Evolutionary conservation across 1,140 invertebrate species (phyloP).

Genomic region (Drosophila murphyi): DNA sequence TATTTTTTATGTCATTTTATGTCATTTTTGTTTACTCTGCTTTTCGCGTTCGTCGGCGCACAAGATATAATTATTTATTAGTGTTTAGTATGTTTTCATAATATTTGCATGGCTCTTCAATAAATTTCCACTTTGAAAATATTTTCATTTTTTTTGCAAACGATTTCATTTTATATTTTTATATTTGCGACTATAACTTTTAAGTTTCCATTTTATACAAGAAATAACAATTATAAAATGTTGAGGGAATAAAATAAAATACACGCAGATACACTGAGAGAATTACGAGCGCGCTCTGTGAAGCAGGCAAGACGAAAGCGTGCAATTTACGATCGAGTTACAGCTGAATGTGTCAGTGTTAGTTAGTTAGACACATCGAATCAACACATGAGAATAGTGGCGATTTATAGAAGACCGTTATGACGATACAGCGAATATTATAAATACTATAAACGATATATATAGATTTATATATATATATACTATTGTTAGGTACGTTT

Average conservation of each 20-base stretch:
- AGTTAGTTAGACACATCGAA: conserved; percentile 14
- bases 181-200: not conserved
- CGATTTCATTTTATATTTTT: conserved; percentile 19
- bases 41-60: conserved; percentile 1
- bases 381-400: not conserved
- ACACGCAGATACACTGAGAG: conserved; percentile 4
- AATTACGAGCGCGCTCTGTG: not conserved
- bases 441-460: not conserved
- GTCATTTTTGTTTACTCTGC: conserved; percentile 33
- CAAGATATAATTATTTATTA: not conserved
- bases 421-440: not conserved
- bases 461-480: not conserved
- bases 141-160: conserved; percentile 4
- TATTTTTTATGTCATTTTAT: conserved; percentile 21
- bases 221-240: not conserved
- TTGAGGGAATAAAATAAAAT: conserved; percentile 14
- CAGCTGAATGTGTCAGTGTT: conserved; percentile 12
- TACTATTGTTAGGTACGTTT: not conserved
- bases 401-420: not conserved
- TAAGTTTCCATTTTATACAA: not conserved
- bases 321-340: conserved; percentile 59
- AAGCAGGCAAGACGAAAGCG: conserved; percentile 28
- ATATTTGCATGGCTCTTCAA: not conserved
- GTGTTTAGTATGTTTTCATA: not conserved
- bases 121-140: not conserved